phyloP scores from a whole-genome alignment of 2,797 vertebrate species.

The Cossypha dichroa region DNA sequence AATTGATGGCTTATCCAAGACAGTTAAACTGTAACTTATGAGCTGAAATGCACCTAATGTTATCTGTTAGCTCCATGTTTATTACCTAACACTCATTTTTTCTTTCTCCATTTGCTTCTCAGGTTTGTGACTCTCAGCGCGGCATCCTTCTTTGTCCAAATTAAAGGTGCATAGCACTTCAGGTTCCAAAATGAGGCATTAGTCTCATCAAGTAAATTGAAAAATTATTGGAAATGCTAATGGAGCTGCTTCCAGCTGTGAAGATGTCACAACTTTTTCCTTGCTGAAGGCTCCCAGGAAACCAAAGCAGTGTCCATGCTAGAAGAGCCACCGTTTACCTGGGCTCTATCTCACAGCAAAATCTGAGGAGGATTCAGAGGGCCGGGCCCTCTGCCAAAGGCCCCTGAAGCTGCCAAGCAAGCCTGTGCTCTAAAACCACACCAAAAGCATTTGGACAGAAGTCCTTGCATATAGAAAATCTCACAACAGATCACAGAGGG shows the following conservation, averaged over 20 bases:
- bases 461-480: neutral
- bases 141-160: neutral
- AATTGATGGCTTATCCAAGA: neutral
- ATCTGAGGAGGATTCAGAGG: neutral
- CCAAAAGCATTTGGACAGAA: neutral
- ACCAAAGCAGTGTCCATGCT: neutral
- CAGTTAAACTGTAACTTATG: neutral
- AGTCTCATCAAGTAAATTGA: neutral
- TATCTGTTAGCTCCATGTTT: neutral
- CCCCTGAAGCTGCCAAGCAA: neutral
- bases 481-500: neutral
- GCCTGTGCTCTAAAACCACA: neutral
- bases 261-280: neutral
- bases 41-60: neutral
- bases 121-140: neutral
- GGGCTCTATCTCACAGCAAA: neutral
- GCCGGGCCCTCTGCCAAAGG: neutral
- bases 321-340: neutral
- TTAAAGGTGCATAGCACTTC: neutral
- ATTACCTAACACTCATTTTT: neutral
- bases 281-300: neutral
- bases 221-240: neutral
- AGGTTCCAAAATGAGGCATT: neutral
- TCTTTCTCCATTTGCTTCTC: neutral
- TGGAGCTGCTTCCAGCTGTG: fast-evolving